phyloP scores from a whole-genome alignment of 2,888 invertebrate species.

The Lutraria lutraria region DNA sequence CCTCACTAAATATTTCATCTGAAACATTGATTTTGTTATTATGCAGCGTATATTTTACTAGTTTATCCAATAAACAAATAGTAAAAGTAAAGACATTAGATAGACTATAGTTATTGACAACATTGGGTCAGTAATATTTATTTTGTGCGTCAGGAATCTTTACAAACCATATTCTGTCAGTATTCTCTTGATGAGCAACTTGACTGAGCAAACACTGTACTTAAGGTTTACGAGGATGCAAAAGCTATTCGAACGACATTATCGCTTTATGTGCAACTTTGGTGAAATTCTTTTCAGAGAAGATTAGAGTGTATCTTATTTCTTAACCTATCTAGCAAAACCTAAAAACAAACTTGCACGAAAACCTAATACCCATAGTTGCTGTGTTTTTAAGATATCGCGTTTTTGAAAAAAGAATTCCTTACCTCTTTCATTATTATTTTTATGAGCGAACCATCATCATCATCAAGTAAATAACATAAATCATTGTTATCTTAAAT shows the following conservation, averaged over 20 bases:
- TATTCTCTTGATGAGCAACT: slow-evolving; percentile 97
- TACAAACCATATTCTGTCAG: slow-evolving; percentile 41
- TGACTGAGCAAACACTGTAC: slow-evolving; percentile 95
- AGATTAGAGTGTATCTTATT: background rate
- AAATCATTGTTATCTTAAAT: background rate
- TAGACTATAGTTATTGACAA: no score
- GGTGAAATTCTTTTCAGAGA: background rate
- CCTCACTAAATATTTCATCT: background rate
- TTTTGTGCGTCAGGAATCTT: background rate
- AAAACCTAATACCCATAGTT: background rate
- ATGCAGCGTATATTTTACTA: background rate
- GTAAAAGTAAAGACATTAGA: no score
- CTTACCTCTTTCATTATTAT: background rate
- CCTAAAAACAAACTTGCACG: background rate
- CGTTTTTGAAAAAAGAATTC: background rate
- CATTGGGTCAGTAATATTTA: background rate
- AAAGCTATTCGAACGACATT: slow-evolving; percentile 89
- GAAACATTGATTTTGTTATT: background rate
- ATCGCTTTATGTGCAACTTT: no score
- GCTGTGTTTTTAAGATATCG: background rate
- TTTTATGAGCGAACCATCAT: background rate
- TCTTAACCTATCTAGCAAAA: background rate
- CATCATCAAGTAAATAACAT: background rate
- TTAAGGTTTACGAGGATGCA: slow-evolving; percentile 85
- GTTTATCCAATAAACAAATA: no score